These are phyloP conservation scores for Oreochromis tanganicae DNA, from an alignment of 2,113 vertebrate genomes.

Conservation along the genomic window DNA sequence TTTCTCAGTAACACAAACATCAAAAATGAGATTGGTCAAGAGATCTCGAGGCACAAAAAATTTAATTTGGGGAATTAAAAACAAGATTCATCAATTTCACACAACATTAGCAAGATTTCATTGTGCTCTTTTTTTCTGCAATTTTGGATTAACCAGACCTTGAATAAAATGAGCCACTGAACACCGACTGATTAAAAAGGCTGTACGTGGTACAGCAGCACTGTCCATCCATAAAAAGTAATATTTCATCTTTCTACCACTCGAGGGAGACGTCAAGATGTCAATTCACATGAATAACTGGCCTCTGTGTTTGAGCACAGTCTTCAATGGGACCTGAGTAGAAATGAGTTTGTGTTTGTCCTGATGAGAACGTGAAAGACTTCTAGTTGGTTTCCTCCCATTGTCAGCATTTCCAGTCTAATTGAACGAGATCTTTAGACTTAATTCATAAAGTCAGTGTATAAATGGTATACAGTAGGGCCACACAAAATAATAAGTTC, in stretches of 20 bases:
- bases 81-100: not conserved
- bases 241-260: not conserved
- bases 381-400: not conserved
- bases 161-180: not conserved
- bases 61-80: not conserved
- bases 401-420: not conserved
- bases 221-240: not conserved
- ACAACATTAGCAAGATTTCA: not conserved
- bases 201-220: not conserved
- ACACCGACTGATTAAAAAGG: not conserved
- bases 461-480: accelerated
- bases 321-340: not conserved
- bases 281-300: not conserved
- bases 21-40: not conserved
- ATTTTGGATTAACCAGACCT: not conserved
- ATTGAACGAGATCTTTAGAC: not conserved
- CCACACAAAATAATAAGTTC: not conserved
- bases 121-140: not conserved
- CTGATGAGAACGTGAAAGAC: not conserved
- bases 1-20: not conserved
- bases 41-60: not conserved
- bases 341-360: not conserved
- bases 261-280: not conserved
- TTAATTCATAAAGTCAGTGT: not conserved
- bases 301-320: not conserved